phyloP scores from a whole-genome alignment of 2,797 vertebrate genomes.

The Gymnodraco acuticeps region DNA sequence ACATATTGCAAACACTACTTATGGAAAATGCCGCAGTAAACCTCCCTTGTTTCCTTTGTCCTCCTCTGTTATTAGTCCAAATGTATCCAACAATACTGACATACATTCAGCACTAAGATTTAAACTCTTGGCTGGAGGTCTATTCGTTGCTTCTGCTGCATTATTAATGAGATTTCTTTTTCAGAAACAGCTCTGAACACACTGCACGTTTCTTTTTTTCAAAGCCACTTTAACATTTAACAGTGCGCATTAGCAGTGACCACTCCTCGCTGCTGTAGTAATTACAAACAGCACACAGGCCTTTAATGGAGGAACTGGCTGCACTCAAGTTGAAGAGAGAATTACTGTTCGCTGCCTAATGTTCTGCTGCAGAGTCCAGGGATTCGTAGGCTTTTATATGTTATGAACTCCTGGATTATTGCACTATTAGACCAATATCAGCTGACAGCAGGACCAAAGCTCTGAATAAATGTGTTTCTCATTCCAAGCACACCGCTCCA shows the following conservation, averaged over 20 bases:
- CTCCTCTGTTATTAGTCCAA: neutral
- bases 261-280: conserved; percentile 50
- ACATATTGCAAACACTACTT: neutral
- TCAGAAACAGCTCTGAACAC: conserved; percentile 22
- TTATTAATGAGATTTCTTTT: conserved; percentile 64
- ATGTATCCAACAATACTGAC: neutral
- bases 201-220: conserved; percentile 16
- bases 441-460: conserved; percentile 20
- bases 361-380: conserved; percentile 48
- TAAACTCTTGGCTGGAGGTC: conserved; percentile 38
- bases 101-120: neutral
- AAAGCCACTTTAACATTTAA: conserved; percentile 47
- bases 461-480: neutral
- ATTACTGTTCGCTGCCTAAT: conserved; percentile 31
- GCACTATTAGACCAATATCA: conserved; percentile 37
- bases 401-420: conserved; percentile 56
- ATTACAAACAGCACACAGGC: conserved; percentile 63
- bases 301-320: conserved; percentile 64
- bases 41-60: neutral
- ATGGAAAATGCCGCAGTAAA: no score
- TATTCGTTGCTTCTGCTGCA: conserved; percentile 52
- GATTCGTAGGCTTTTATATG: conserved; percentile 36
- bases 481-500: neutral
- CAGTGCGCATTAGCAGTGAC: conserved; percentile 41
- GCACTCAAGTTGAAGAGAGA: conserved; percentile 66